Conservation (phyloP, 2,113 vertebrate species). For the Ptilorrhoa leucosticta region DNA sequence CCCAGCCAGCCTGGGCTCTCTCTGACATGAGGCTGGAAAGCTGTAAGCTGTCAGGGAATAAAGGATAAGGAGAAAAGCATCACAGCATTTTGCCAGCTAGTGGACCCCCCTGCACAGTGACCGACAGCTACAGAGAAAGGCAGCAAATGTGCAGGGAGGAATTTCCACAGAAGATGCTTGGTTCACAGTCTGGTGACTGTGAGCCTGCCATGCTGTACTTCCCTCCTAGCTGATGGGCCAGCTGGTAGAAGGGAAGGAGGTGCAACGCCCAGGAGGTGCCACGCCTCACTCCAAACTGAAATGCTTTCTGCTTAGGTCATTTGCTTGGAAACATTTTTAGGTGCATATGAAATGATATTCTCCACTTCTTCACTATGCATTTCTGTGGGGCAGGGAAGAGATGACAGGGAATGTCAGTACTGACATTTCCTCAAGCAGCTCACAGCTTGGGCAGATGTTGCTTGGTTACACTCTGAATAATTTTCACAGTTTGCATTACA, state of each 20-base stretch:
- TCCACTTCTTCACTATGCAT: neutral
- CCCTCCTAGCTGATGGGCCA: neutral
- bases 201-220: neutral
- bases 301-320: neutral
- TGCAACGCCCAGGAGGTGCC: neutral
- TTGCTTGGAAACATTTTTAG: neutral
- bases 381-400: neutral
- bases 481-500: neutral
- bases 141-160: neutral
- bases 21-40: accelerated
- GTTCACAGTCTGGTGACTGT: neutral
- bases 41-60: neutral
- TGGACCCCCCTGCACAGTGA: neutral
- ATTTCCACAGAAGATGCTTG: neutral
- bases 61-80: neutral
- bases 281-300: neutral
- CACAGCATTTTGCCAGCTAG: neutral
- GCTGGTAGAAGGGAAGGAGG: neutral
- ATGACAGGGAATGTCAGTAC: accelerated
- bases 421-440: neutral
- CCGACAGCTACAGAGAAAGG: neutral
- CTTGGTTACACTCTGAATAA: neutral
- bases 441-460: neutral
- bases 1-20: neutral
- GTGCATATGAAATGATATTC: neutral